These are phyloP conservation scores for Drosophila acutilabella DNA, from an alignment of 2,888 invertebrate genomes.

Conservation along the genomic window DNA sequence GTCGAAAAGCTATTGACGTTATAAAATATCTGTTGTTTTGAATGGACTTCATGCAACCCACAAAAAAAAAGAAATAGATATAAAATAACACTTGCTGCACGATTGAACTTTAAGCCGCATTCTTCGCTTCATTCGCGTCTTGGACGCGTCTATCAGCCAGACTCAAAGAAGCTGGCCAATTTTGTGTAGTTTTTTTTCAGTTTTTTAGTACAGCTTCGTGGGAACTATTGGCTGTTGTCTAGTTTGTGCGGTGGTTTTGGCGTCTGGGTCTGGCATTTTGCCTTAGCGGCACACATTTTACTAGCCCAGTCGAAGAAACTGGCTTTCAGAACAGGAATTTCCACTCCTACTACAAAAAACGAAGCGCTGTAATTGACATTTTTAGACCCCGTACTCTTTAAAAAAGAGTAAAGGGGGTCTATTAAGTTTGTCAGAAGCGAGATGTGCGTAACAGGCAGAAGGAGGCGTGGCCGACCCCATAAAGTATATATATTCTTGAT, in stretches of 20 bases:
- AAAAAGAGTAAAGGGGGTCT: no score
- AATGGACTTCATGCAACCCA: slow-evolving; percentile 19
- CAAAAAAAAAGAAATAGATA: slow-evolving; percentile 5
- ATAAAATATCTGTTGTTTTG: slow-evolving; percentile 24
- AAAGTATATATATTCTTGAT: no score
- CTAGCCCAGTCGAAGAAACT: slow-evolving; percentile 54
- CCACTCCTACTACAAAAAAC: slow-evolving; percentile 83
- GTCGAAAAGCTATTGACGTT: slow-evolving; percentile 21
- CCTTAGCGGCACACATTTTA: slow-evolving; percentile 67
- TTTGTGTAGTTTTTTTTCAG: slow-evolving; percentile 30
- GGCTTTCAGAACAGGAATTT: slow-evolving; percentile 83
- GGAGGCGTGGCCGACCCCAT: no score
- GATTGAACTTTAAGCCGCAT: slow-evolving; percentile 82
- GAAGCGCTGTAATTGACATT: slow-evolving; percentile 52
- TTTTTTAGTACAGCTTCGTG: slow-evolving; percentile 48
- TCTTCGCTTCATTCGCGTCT: slow-evolving; percentile 51
- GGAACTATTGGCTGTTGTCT: slow-evolving; percentile 65
- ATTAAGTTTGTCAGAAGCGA: no score
- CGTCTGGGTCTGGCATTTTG: slow-evolving; percentile 63
- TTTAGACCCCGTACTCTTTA: no score
- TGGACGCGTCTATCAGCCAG: slow-evolving; percentile 61
- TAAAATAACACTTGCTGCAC: slow-evolving; percentile 67
- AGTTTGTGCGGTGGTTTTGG: slow-evolving; percentile 7
- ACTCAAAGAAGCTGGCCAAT: slow-evolving; percentile 62
- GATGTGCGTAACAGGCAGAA: no score